Percentiles rank a stretch among this genome's conserved stretches.
Conservation (phyloP, 2,888 invertebrate species). For the Lamproptera curius region DNA sequence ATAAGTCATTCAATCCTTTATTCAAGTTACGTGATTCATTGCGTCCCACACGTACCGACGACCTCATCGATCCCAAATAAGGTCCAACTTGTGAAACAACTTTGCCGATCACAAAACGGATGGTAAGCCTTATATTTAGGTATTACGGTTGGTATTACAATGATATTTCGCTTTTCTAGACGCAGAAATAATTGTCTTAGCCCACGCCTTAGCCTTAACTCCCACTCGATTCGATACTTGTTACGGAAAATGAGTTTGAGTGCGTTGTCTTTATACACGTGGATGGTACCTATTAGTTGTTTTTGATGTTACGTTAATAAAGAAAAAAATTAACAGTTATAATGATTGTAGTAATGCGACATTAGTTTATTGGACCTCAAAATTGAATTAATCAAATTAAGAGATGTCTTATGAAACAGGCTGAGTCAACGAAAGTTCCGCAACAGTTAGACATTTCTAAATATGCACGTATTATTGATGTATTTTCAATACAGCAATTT, state of each 20-base stretch:
- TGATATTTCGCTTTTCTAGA: neutral
- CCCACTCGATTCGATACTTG: slow-evolving; percentile 16
- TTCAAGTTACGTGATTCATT: slow-evolving; percentile 21
- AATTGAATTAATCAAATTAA: too few species aligned
- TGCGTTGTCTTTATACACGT: slow-evolving; percentile 11
- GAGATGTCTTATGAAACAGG: too few species aligned
- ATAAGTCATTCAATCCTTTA: slow-evolving; percentile 12
- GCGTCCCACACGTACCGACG: slow-evolving; percentile 20
- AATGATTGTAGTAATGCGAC: too few species aligned
- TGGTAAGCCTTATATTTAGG: neutral
- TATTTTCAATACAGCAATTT: too few species aligned
- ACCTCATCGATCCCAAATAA: slow-evolving; percentile 24
- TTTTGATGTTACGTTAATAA: neutral
- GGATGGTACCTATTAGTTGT: too few species aligned
- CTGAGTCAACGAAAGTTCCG: too few species aligned
- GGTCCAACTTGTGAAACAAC: slow-evolving; percentile 5
- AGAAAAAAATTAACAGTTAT: neutral
- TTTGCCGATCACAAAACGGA: neutral
- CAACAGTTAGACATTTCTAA: too few species aligned
- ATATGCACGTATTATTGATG: too few species aligned
- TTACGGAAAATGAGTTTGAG: slow-evolving; percentile 18
- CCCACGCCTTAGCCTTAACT: slow-evolving; percentile 19
- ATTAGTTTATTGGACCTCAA: too few species aligned
- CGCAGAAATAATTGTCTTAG: slow-evolving; percentile 5
- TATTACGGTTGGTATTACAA: slow-evolving; percentile 7